Conservation (phyloP, 2,797 vertebrate genomes). For the Momotus momota region DNA sequence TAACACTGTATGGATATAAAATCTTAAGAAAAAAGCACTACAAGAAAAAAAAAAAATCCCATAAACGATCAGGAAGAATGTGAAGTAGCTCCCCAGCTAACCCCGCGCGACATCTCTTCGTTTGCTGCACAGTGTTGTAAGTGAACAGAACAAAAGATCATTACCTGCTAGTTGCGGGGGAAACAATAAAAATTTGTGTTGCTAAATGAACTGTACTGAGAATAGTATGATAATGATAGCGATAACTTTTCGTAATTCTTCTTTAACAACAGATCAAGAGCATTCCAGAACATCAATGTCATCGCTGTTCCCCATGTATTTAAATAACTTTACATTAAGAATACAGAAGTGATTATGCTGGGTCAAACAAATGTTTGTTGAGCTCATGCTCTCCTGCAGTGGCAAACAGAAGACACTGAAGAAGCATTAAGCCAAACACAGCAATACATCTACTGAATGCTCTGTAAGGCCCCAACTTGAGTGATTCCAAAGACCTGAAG, state of each 20-base stretch:
- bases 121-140: not conserved
- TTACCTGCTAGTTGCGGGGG: not conserved
- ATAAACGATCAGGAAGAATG: not conserved
- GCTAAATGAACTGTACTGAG: not conserved
- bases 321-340: not conserved
- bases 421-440: not conserved
- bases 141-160: not conserved
- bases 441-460: not conserved
- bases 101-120: not conserved
- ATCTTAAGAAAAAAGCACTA: not conserved
- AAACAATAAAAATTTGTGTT: not conserved
- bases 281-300: not conserved
- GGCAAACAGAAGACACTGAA: not conserved
- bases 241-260: not conserved
- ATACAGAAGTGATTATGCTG: not conserved
- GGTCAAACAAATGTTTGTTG: not conserved
- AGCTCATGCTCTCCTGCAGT: not conserved
- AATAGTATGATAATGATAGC: not conserved
- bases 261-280: not conserved
- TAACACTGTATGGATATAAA: not conserved
- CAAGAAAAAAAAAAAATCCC: not conserved
- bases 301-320: not conserved
- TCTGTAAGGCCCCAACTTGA: not conserved
- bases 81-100: not conserved
- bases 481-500: not conserved